Percentiles rank a stretch among this genome's conserved stretches.
These are phyloP conservation scores for Chymomyza amoena DNA, from an alignment of 2,888 invertebrate genomes.

Conservation along the genomic window DNA sequence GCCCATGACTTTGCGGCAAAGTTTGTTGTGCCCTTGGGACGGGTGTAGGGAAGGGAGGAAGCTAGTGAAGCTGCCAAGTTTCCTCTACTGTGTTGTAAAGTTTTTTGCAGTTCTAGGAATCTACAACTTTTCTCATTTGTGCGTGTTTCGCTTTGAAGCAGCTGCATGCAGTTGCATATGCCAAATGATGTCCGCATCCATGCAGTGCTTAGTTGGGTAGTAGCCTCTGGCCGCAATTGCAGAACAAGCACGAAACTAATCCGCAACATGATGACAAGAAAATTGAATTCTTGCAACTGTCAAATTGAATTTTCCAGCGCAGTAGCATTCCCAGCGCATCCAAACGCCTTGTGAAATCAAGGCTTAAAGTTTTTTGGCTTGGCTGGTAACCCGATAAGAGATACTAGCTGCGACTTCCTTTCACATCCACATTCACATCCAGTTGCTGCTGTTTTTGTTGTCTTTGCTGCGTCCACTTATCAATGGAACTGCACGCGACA, in stretches of 20 bases:
- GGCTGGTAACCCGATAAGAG: conserved; percentile 1
- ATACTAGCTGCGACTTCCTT: not conserved
- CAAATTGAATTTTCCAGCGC: conserved; percentile 65
- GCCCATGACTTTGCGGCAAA: conserved; percentile 65
- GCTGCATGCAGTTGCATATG: conserved; percentile 35
- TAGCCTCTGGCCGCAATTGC: not conserved
- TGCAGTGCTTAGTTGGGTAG: not conserved
- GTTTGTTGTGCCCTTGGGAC: conserved; percentile 31
- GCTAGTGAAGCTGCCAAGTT: not conserved
- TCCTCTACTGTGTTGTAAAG: conserved; percentile 22
- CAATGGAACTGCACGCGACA: conserved; percentile 34
- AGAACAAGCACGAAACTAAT: conserved; percentile 63
- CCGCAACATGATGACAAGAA: conserved; percentile 73
- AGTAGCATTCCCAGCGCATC: not conserved
- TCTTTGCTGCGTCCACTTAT: conserved; percentile 1
- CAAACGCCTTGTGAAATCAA: conserved; percentile 40
- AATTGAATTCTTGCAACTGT: conserved; percentile 73
- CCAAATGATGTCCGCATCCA: conserved; percentile 57
- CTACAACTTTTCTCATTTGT: conserved; percentile 72
- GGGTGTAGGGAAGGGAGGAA: not conserved
- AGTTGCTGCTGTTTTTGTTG: conserved; percentile 26
- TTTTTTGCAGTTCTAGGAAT: conserved; percentile 56
- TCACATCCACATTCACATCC: too few relatives aligned
- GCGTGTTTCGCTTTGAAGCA: conserved; percentile 52
- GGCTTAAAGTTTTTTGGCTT: conserved; percentile 44